Evolutionary conservation across 2,888 invertebrate genomes (phyloP), one percentile per base, ranked within the genome.

Genomic region (Erebia ligea): DNA sequence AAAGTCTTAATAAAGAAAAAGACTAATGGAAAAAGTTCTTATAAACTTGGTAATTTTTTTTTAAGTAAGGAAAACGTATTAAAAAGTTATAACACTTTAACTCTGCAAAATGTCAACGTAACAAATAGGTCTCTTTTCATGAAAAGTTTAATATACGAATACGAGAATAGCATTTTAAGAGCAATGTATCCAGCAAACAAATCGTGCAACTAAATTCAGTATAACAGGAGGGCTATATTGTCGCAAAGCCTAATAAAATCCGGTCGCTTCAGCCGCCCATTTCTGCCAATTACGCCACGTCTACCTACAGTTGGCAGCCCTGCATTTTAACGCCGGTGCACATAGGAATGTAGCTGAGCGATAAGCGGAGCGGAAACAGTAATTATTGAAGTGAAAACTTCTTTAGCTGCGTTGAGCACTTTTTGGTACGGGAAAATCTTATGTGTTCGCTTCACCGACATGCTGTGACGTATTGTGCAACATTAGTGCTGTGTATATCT

Each of bases 241-340:
- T 72, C 69, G 69, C 69, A 72, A 74, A 70, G 69, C 69, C 71
- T 74, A 73, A 75, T 76, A 76, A 75, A 76, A 75, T 69, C 70
- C 76, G 73, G 72, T 68, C 70, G 71, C 74, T 73, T 72, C 73
- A 72, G 65, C 70, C 73, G 74, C 73, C 76, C 76, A 76, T 86
- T 84, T 83, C 83, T 81, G 82, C 83, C 89, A 81, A 83, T 82
- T 83, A 82, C 79, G 75, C 62, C 76, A 77, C 71, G 73, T 73
- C 77, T 76, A 71, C 70, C 70, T 77, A 77, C 77, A 73, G 84
- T 88, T 90, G 87, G 88, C 86, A 88, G 82, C 86, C 84, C 87
- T 89, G 87, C 84, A 82, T 78, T 80, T 72, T 76, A 82, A 79
- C 77, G 76, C 76, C 64, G 17, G 50, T n/a, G 72, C 42, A 48